These are phyloP conservation scores for Mus musculus DNA, from an alignment of 2,113 vertebrate species.

Conservation along the genomic window GRCm39 chr16:96975001-96975500, in stretches of 20 bases:
- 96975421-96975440: rapidly evolving
- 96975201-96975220: neutral
- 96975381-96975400: neutral
- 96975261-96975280: neutral
- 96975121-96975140: neutral
- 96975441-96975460: neutral
- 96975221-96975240: neutral
- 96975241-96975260: neutral
- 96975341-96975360: neutral
- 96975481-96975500: neutral
- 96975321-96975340: neutral
- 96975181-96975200: neutral
- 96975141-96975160: neutral
- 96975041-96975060: neutral
- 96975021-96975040: neutral
- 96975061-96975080: neutral
- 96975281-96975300: neutral
- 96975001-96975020: neutral
- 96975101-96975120: neutral
- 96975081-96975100: neutral
- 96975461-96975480: neutral
- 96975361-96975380: neutral
- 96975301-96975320: neutral
- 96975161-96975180: neutral
- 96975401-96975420: neutral